Base-by-base conservation (phyloP, 2,888 invertebrate species). In the Cylindroiulus punctatus region DNA sequence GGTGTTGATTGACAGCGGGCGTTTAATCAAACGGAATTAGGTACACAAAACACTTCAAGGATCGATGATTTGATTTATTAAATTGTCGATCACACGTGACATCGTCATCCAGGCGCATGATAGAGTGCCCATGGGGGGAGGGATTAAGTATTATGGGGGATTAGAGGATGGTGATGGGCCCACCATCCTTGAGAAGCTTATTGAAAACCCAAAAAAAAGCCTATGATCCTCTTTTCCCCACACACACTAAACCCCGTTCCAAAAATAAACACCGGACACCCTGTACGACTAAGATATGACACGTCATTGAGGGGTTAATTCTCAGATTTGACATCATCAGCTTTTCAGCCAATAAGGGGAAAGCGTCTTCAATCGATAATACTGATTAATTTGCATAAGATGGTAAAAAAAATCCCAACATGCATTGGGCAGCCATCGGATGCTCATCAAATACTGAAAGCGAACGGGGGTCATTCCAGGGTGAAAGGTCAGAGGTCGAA, bases 51-150 rank as follows among this genome's bases (percentile, higher is more conserved):
- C 22, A 76, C 22, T 26, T 30, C 22, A 30, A 76, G 76, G 76
- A 76, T 76, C 76, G 76, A 76, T 76, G 76, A 76, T 76, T 76
- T 76, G 76, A 76, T 76, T 76, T 76, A 76, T 76, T 76, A 30
- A 76, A 76, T 30, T 30, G 76, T 76, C 76, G 76, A 76, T 76
- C 30, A 22, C 76, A 76, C 12, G 76, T 30, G 76, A 76, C 76
- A 76, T 76, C 76, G 22, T 76, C 76, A 76, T 22, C 26, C 76
- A 30, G 12, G 26, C 14, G 14, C 30, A 30, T 14, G 76, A 76
- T 76, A 22, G 76, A 76, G 76, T 76, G 76, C 22, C 5, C 12
- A 30, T 76, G 26, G 76, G 22, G 22, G 8, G 76, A 30, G 30
- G 76, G 30, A 76, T 76, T 76, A 76, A 26, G 30, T 76, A 76